Percentiles rank a stretch among this genome's conserved stretches.
These are phyloP conservation scores for Trichogramma pretiosum DNA, from an alignment of 1,140 invertebrate species.

Conservation along the genomic window DNA sequence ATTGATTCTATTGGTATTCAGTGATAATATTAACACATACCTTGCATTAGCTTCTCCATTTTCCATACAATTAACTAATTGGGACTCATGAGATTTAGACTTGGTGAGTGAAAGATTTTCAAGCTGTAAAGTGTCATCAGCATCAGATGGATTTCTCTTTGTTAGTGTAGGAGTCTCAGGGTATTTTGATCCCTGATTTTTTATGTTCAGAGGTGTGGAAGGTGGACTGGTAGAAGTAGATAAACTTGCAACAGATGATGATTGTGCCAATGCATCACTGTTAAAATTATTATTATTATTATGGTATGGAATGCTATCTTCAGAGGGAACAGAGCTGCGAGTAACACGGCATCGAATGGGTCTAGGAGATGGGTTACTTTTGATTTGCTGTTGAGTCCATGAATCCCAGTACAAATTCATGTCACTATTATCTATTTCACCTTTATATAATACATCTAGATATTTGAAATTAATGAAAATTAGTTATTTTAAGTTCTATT, in stretches of 20 bases:
- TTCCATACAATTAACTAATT: conserved; percentile 61
- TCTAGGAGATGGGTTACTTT: conserved; percentile 53
- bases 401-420: conserved; percentile 84
- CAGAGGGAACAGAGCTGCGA: conserved; percentile 52
- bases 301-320: conserved; percentile 50
- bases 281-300: conserved; percentile 39
- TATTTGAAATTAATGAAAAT: conserved; percentile 17
- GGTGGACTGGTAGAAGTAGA: conserved; percentile 46
- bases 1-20: not conserved
- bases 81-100: conserved; percentile 87
- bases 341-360: conserved; percentile 44
- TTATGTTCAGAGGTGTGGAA: conserved; percentile 50
- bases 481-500: too few species aligned
- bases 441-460: conserved; percentile 53
- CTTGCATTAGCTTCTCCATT: conserved; percentile 41
- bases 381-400: conserved; percentile 63
- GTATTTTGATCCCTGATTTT: conserved; percentile 51
- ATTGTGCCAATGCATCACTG: conserved; percentile 32
- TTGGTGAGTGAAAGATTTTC: conserved; percentile 67
- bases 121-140: conserved; percentile 43
- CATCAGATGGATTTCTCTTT: conserved; percentile 58
- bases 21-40: conserved; percentile 20
- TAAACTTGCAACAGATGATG: conserved; percentile 39
- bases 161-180: conserved; percentile 71
- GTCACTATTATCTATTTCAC: conserved; percentile 52